Conservation (phyloP, 2,797 vertebrate species). For the Cercopithecus neglectus region DNA sequence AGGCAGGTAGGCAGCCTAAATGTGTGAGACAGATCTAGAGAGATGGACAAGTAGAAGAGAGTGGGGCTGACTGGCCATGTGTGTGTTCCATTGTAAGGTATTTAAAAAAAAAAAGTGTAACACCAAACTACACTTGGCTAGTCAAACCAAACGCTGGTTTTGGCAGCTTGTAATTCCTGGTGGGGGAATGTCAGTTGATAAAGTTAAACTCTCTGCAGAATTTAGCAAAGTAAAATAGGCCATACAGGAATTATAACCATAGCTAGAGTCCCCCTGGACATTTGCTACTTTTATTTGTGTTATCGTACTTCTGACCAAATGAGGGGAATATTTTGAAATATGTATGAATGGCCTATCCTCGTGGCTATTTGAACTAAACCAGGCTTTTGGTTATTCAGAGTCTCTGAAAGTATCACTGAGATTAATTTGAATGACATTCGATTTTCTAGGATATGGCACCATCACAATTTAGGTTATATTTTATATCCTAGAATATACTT, state of each 20-base stretch:
- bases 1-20: not conserved
- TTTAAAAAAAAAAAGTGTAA: not conserved
- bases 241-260: not conserved
- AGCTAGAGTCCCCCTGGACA: not conserved
- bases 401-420: slow-evolving; percentile 9
- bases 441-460: not conserved
- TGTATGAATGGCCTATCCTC: not conserved
- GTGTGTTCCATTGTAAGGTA: not conserved
- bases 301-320: not conserved
- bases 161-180: not conserved
- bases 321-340: slow-evolving; percentile 30
- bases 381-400: not conserved
- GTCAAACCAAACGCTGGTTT: slow-evolving; percentile 22
- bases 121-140: not conserved
- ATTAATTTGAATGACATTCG: slow-evolving; percentile 12
- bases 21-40: not conserved
- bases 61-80: not conserved
- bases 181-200: not conserved
- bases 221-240: slow-evolving; percentile 13
- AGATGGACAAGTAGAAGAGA: not conserved
- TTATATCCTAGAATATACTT: slow-evolving; percentile 37
- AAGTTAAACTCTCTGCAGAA: not conserved
- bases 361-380: not conserved
- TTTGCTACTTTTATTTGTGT: not conserved
- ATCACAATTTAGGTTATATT: slow-evolving; percentile 6